phyloP scores from a whole-genome alignment of 2,797 vertebrate genomes.

The Esox lucius region DNA sequence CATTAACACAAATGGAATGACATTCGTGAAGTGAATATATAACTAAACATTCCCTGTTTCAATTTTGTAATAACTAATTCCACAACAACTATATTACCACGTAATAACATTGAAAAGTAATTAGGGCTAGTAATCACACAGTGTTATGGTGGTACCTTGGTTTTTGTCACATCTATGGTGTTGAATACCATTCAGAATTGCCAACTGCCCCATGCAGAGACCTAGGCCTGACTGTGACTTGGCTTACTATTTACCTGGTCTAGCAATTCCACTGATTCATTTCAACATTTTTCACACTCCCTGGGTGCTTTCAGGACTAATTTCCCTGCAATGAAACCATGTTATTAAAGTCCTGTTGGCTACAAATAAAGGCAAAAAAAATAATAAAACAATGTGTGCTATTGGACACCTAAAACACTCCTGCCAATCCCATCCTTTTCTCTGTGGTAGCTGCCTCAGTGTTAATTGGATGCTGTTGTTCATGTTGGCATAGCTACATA shows the following conservation, averaged over 20 bases:
- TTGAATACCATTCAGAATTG: conserved; percentile 23
- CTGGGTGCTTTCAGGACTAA: conserved; percentile 33
- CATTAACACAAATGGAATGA: too few species aligned
- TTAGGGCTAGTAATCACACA: too few species aligned
- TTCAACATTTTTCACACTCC: conserved; percentile 42
- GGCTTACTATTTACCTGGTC: conserved; percentile 42
- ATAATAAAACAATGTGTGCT: conserved; percentile 19
- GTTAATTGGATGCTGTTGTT: conserved; percentile 42
- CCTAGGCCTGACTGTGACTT: conserved; percentile 26
- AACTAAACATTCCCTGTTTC: too few species aligned
- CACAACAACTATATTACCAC: not conserved
- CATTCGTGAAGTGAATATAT: too few species aligned
- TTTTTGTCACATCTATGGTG: not conserved
- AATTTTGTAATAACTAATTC: conserved; percentile 27
- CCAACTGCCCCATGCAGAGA: conserved; percentile 37
- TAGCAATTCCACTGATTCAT: conserved; percentile 43
- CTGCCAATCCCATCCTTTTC: conserved; percentile 24
- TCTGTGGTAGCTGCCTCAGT: conserved; percentile 24
- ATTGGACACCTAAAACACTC: conserved; percentile 27
- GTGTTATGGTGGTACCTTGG: too few species aligned
- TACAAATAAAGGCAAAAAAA: conserved; percentile 33
- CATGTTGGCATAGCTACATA: conserved; percentile 16
- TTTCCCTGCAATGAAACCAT: conserved; percentile 32
- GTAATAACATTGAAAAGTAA: conserved; percentile 38
- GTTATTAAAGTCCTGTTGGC: conserved; percentile 43